Percentiles rank a stretch among this genome's conserved stretches.
Evolutionary conservation across 2,888 invertebrate species (phyloP).

Genomic region (Ophioninae sp.): DNA sequence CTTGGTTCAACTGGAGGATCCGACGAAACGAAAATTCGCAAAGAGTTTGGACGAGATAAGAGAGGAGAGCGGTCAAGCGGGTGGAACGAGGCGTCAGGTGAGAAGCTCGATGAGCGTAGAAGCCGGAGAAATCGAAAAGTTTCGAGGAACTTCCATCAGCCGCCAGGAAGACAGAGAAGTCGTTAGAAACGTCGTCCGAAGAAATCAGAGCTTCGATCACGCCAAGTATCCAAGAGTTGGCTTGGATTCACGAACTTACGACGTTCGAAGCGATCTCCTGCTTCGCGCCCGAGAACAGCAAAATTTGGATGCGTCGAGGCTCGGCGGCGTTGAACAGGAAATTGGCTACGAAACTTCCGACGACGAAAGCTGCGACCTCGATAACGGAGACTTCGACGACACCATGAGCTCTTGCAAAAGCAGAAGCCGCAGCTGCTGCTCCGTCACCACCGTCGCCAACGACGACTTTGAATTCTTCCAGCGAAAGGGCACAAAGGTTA

Average conservation of each 20-base stretch:
- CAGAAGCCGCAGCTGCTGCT: constrained; percentile 82
- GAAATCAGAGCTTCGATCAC: constrained; percentile 78
- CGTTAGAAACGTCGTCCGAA: constrained; percentile 67
- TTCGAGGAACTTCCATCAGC: constrained; percentile 36
- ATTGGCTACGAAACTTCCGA: constrained; percentile 77
- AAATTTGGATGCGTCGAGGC: constrained; percentile 54
- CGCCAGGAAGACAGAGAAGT: constrained; percentile 61
- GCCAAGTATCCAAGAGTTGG: constrained; percentile 67
- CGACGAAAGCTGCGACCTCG: constrained; percentile 77
- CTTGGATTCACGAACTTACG: constrained; percentile 75
- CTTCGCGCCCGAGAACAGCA: constrained; percentile 64
- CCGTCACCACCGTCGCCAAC: constrained; percentile 85
- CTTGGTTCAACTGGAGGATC: constrained; percentile 78
- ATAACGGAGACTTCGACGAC: constrained; percentile 76
- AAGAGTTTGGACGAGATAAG: constrained; percentile 76
- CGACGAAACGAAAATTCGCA: constrained; percentile 72
- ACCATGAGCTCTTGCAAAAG: constrained; percentile 81
- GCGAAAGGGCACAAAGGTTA: constrained; percentile 78
- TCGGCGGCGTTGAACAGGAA: constrained; percentile 65
- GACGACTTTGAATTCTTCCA: constrained; percentile 85
- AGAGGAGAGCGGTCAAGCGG: constrained; percentile 68
- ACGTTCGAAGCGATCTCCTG: constrained; percentile 70
- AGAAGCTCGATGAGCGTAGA: constrained; percentile 71
- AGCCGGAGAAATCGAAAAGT: constrained; percentile 52
- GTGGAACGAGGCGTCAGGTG: constrained; percentile 67